Conservation (phyloP, 2,113 vertebrate species). For the zebrafish (Danio rerio) region DNA sequence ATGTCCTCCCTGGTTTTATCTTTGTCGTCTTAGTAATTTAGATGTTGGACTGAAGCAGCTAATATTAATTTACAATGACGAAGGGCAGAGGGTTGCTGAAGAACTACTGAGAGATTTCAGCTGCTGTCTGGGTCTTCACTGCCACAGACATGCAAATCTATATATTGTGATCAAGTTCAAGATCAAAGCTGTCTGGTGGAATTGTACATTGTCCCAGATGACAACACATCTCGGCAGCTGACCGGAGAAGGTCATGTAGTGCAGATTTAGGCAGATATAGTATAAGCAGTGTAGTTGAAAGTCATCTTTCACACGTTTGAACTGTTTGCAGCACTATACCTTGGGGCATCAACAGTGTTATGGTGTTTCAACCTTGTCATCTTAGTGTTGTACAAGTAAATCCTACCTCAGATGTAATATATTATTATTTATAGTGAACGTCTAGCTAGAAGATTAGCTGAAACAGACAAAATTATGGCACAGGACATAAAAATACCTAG, state of each 20-base stretch:
- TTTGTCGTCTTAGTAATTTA: too few relatives aligned
- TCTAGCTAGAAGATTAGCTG: not conserved
- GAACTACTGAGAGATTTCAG: too few relatives aligned
- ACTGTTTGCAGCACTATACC: not conserved
- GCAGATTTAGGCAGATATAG: not conserved
- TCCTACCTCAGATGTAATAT: not conserved
- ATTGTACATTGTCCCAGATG: not conserved
- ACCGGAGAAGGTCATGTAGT: not conserved
- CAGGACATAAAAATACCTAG: not conserved
- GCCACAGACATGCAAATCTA: not conserved
- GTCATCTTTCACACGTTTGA: not conserved
- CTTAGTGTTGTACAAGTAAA: not conserved
- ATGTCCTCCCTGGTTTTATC: too few relatives aligned
- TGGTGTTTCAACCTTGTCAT: not conserved
- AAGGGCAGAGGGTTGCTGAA: too few relatives aligned
- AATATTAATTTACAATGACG: too few relatives aligned
- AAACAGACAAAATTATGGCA: not conserved
- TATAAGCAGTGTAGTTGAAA: not conserved
- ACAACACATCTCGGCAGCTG: conserved; percentile 1
- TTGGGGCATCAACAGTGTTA: not conserved
- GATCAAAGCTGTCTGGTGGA: not conserved
- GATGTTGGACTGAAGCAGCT: too few relatives aligned
- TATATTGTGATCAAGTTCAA: not conserved
- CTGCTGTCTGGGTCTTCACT: too few relatives aligned
- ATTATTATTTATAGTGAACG: not conserved